Evolutionary conservation across 2,113 vertebrate genomes (phyloP).

Genomic region (Neodon shergylaensis): DNA sequence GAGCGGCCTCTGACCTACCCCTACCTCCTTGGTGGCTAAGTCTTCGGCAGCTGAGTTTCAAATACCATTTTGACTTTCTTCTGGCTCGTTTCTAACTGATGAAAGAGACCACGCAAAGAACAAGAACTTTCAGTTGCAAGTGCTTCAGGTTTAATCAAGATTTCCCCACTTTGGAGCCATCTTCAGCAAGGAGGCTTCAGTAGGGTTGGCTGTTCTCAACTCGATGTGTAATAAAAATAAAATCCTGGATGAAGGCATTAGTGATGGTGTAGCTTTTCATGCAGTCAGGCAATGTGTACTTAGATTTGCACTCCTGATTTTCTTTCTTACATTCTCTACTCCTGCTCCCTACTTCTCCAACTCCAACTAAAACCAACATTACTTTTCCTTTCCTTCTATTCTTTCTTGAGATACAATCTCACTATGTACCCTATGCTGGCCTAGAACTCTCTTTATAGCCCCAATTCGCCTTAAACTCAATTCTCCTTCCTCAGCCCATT

Average conservation of each 20-base stretch:
- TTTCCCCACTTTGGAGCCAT: background rate
- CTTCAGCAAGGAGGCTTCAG: background rate
- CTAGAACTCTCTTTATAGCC: background rate
- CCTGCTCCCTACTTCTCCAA: background rate
- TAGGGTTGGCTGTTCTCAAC: background rate
- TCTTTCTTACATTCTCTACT: background rate
- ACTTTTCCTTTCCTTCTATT: background rate
- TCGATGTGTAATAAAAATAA: background rate
- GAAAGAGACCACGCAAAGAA: background rate
- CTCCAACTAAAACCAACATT: background rate
- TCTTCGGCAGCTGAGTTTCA: background rate
- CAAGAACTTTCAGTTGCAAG: background rate
- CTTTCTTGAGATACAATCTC: background rate
- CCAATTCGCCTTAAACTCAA: background rate
- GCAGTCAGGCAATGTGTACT: background rate
- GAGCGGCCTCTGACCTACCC: background rate
- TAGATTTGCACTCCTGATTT: background rate
- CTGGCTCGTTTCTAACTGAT: background rate
- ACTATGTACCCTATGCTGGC: background rate
- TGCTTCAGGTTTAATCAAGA: background rate
- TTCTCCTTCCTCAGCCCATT: background rate
- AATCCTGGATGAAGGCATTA: background rate
- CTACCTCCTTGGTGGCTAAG: background rate
- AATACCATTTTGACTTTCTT: slow-evolving; percentile 8
- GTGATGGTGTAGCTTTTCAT: background rate